Base-by-base conservation (phyloP, 2,797 vertebrate genomes). In the Capromys pilorides region DNA sequence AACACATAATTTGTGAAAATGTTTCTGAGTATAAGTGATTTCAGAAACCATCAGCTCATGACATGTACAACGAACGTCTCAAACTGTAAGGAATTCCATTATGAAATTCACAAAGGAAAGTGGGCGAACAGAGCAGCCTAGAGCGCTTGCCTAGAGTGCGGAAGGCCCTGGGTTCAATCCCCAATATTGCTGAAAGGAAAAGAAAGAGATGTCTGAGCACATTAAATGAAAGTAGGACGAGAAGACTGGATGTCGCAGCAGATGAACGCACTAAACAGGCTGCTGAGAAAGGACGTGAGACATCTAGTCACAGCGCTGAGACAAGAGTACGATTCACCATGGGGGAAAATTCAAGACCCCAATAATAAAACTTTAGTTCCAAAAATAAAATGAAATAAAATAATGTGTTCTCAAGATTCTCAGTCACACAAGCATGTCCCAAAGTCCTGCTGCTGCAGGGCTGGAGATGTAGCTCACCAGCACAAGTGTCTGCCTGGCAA, bases 11-110 rank as follows among this genome's bases (percentile, higher is more conserved):
- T 64, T 59, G 11, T 73, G 57, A 77, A 85, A 81, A 89, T 81
- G n/a, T 49, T 94, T 85, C 73, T 80, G 80, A 75, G 26, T 31
- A 26, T 2, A 81, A 24, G 21, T 59, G 26, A 93, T 64, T 93
- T 64, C 62, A 79, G 71, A 92, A 93, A 93, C 82, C 54, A 80
- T 57, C 41, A 39, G 28, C 62, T 87, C 61, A 94, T 36, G 67
- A 83, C 33, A 88, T 24, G 41, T 1, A 91, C 57, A 19, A 9
- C 14, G 88, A 45, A 75, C 26, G 54, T 57, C 39, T 51, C 14
- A 54, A 51, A 79, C 5, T 54, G 16, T 5, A 79, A 54, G 79
- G 14, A 77, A 94, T 80, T 71, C 31, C 78, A 89, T 26, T 26
- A 36, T 54, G 21, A 89, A 82, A 81, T 80, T 86, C 54, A 59